A percentile compares a stretch with the other conserved stretches of the same genome.
Conservation (phyloP, 2,888 invertebrate genomes). For the Candidula unifasciata region DNA sequence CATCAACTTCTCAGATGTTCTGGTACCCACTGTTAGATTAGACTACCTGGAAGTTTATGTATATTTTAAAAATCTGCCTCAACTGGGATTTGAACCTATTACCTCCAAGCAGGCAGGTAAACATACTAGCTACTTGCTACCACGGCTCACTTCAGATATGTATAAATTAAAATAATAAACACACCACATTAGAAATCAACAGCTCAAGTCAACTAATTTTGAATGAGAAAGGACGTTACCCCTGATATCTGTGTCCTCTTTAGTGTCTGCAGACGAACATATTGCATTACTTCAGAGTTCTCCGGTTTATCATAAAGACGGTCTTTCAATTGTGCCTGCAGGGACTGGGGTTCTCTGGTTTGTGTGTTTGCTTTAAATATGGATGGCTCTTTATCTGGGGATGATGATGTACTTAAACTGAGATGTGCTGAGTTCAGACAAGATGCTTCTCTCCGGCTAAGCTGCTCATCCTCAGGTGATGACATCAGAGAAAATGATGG, state of each 20-base stretch:
- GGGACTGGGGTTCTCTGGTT: slow-evolving; percentile 54
- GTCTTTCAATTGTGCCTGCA: slow-evolving; percentile 62
- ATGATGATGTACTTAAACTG: slow-evolving; percentile 29
- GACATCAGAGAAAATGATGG: slow-evolving; percentile 63
- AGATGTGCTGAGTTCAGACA: slow-evolving; percentile 40
- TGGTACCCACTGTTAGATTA: no score
- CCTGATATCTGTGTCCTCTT: slow-evolving; percentile 29
- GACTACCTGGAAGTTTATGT: no score
- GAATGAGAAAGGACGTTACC: slow-evolving; percentile 14
- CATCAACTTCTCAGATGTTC: no score
- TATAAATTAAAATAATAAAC: no score
- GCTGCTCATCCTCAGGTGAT: slow-evolving; percentile 37
- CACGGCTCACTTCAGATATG: no score
- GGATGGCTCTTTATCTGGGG: slow-evolving; percentile 52
- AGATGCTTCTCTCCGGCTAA: slow-evolving; percentile 39
- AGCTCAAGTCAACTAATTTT: no score
- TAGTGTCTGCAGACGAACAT: slow-evolving; percentile 50
- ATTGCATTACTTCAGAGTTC: slow-evolving; percentile 64
- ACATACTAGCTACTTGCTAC: no score
- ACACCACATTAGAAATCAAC: no score
- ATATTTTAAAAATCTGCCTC: no score
- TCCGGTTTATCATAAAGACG: slow-evolving; percentile 68
- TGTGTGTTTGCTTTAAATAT: slow-evolving; percentile 42
- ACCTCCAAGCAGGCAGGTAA: no score
- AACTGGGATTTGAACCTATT: no score